A percentile compares a stretch with the other conserved stretches of the same genome.
These are phyloP conservation scores for Diceros bicornis DNA, from an alignment of 2,797 vertebrate genomes.

Conservation along the genomic window DNA sequence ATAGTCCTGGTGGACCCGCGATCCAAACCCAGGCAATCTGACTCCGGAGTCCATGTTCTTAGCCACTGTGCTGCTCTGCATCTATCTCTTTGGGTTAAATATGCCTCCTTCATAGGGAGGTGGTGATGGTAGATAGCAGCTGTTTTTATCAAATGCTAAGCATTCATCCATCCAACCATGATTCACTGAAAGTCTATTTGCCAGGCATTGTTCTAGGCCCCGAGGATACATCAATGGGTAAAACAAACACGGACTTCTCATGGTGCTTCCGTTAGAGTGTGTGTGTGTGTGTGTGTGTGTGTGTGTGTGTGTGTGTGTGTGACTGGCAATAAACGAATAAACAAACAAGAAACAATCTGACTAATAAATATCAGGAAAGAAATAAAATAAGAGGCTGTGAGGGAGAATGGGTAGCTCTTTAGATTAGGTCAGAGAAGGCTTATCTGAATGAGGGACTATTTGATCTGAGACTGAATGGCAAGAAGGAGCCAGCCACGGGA, in stretches of 20 bases:
- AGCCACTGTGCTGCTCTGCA: background rate
- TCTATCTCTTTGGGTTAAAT: background rate
- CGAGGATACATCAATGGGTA: background rate
- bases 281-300: background rate
- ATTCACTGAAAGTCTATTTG: background rate
- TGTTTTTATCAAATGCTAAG: background rate
- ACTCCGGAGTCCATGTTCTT: background rate
- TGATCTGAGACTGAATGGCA: background rate
- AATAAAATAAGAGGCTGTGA: background rate
- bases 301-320: background rate
- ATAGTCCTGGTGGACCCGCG: fast-evolving
- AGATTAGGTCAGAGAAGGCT: background rate
- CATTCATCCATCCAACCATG: background rate
- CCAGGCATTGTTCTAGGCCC: background rate
- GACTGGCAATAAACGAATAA: background rate
- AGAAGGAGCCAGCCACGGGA: background rate
- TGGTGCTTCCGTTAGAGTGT: background rate
- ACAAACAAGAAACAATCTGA: background rate
- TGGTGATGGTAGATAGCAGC: background rate
- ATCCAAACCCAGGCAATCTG: background rate
- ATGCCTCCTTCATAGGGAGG: background rate
- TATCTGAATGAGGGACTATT: background rate
- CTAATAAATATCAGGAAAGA: background rate
- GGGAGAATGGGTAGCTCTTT: background rate
- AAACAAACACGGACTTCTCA: background rate